A percentile compares a stretch with the other conserved stretches of the same genome.
Conservation (phyloP, 2,113 vertebrate genomes). For the Morone chrysops region DNA sequence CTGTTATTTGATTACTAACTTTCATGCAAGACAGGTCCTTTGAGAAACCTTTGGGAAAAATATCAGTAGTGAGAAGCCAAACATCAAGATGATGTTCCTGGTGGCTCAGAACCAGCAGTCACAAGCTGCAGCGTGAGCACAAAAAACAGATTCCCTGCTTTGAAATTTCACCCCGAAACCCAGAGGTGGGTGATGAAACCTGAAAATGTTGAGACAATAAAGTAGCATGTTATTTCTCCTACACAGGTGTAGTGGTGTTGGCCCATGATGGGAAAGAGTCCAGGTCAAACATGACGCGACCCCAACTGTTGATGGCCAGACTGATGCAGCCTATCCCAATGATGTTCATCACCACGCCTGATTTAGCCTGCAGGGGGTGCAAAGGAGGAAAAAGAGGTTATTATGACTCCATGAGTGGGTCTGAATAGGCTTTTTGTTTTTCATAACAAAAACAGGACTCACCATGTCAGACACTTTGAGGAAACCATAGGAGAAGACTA, state of each 20-base stretch:
- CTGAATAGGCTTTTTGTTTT: neutral
- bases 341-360: conserved; percentile 93
- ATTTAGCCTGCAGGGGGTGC: conserved; percentile 84
- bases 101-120: conserved; percentile 2
- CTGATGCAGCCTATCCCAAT: conserved; percentile 89
- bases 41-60: neutral
- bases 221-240: neutral
- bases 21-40: too few relatives aligned
- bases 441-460: conserved; percentile 54
- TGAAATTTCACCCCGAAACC: neutral
- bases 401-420: fast-evolving
- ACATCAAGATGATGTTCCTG: neutral
- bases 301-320: conserved; percentile 95
- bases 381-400: neutral
- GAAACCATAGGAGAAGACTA: conserved; percentile 92
- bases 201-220: neutral
- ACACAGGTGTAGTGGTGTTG: conserved; percentile 71
- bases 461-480: conserved; percentile 96
- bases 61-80: neutral
- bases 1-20: too few relatives aligned
- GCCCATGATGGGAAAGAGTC: conserved; percentile 91
- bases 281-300: conserved; percentile 87
- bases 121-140: neutral
- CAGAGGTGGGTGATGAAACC: neutral
- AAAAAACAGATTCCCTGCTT: neutral